These are phyloP conservation scores for Eulemur albifrons DNA, from an alignment of 2,797 vertebrate species.

Conservation along the genomic window DNA sequence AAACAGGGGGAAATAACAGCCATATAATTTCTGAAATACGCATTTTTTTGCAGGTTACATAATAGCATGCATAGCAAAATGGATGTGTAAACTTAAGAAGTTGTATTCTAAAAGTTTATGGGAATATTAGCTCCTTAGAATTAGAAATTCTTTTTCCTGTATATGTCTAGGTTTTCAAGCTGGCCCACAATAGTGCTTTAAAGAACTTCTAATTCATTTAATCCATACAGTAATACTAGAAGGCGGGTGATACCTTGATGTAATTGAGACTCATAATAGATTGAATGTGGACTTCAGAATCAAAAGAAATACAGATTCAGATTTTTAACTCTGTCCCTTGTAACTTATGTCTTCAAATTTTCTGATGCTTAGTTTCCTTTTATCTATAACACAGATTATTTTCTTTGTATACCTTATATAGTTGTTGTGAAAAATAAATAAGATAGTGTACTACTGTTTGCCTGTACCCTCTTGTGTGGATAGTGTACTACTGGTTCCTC, in stretches of 20 bases:
- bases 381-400: slow-evolving; percentile 22
- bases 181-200: background rate
- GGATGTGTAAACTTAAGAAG: background rate
- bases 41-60: background rate
- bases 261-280: background rate
- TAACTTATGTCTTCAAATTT: background rate
- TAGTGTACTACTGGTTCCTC: background rate
- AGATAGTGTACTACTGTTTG: background rate
- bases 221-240: background rate
- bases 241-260: background rate
- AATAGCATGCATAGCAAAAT: background rate
- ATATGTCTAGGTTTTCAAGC: background rate
- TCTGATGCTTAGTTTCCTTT: background rate
- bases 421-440: background rate
- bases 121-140: background rate
- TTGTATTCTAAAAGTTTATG: background rate
- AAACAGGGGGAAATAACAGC: background rate
- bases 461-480: background rate
- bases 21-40: background rate
- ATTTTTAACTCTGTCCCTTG: background rate
- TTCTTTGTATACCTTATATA: background rate
- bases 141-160: background rate
- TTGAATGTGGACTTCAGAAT: slow-evolving; percentile 3
- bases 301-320: background rate
- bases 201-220: background rate